These are phyloP conservation scores for Branchinecta sandiegonensis DNA, from an alignment of 2,888 invertebrate species.

Conservation along the genomic window DNA sequence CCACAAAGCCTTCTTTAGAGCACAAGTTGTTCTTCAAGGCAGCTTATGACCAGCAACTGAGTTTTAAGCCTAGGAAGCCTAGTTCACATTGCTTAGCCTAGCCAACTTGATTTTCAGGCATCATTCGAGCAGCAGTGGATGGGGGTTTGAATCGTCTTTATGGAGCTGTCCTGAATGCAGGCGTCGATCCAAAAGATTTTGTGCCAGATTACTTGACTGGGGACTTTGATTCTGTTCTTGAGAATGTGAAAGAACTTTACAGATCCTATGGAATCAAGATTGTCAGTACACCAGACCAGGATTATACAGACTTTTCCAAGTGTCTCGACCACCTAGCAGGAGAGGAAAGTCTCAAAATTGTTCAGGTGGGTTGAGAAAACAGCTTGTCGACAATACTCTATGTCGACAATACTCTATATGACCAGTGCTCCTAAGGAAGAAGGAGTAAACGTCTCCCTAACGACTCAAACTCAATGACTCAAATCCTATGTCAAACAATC, in stretches of 20 bases:
- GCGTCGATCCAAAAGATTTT: background rate
- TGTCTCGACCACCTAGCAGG: background rate
- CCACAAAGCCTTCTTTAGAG: too few species aligned
- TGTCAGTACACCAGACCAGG: background rate
- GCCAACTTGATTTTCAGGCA: background rate
- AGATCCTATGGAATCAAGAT: background rate
- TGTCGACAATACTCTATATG: too few species aligned
- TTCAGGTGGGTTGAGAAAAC: too few species aligned
- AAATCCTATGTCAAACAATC: too few species aligned
- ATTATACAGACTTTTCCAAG: background rate
- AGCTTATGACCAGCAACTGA: too few species aligned
- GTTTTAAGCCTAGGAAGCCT: too few species aligned
- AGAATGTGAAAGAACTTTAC: background rate
- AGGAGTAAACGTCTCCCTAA: too few species aligned
- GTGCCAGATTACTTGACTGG: background rate
- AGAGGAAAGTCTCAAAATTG: background rate
- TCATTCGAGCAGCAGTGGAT: background rate
- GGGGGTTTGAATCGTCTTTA: conserved; percentile 7
- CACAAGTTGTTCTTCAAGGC: too few species aligned
- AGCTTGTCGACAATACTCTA: too few species aligned
- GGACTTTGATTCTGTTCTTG: background rate
- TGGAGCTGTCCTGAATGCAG: background rate
- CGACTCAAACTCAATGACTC: too few species aligned
- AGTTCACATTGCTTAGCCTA: too few species aligned
- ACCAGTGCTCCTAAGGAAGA: too few species aligned